Percentiles rank a stretch among this genome's conserved stretches.
Conservation (phyloP, 2,113 vertebrate genomes). For the Crotalus viridis region DNA sequence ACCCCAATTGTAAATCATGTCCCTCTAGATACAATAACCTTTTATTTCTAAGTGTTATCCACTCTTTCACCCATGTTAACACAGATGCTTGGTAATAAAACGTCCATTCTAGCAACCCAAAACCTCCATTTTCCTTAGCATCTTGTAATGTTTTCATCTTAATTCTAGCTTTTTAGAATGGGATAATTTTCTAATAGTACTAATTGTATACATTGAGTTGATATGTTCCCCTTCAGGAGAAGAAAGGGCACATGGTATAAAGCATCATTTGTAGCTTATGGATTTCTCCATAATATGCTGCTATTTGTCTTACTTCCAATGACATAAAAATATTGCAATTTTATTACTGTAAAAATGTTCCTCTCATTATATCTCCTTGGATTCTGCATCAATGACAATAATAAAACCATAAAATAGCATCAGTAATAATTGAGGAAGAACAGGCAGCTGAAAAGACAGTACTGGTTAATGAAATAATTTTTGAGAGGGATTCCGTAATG, state of each 20-base stretch:
- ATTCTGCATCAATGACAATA: background rate
- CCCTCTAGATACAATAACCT: too few relatives aligned
- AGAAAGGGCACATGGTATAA: background rate
- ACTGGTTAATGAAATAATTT: background rate
- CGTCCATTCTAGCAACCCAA: too few relatives aligned
- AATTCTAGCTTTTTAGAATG: background rate
- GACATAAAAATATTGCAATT: background rate
- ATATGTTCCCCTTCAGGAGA: background rate
- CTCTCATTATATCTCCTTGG: background rate
- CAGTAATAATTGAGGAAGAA: background rate
- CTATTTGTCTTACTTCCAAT: background rate
- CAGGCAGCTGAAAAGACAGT: background rate
- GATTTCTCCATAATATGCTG: background rate
- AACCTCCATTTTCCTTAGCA: too few relatives aligned
- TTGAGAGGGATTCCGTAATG: background rate
- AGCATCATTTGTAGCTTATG: background rate
- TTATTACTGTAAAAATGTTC: background rate
- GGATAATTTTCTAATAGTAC: background rate
- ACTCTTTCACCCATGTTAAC: too few relatives aligned
- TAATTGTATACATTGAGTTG: background rate
- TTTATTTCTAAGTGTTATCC: too few relatives aligned
- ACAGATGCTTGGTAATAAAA: too few relatives aligned
- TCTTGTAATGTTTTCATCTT: too few relatives aligned
- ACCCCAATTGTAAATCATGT: too few relatives aligned
- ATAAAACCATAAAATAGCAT: background rate